Conservation (phyloP, 2,888 invertebrate genomes). For the Agapostemon virescens region DNA sequence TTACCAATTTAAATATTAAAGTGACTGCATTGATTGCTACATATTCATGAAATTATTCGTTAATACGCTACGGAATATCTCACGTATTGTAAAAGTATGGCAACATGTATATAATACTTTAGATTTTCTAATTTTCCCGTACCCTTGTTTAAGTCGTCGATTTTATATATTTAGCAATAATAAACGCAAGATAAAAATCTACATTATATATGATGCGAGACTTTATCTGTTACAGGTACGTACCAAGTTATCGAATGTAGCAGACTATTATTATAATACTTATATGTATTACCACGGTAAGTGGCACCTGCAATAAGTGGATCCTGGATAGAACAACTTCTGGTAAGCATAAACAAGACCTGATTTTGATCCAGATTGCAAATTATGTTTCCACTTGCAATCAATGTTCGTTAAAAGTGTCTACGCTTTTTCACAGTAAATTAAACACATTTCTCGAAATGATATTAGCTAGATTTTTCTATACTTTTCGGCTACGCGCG, state of each 20-base stretch:
- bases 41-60: too few species aligned
- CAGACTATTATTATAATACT: neutral
- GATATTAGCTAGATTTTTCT: too few species aligned
- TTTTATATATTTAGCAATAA: neutral
- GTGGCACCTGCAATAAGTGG: neutral
- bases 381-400: neutral
- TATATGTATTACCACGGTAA: neutral
- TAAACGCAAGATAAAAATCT: neutral
- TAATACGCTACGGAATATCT: too few species aligned
- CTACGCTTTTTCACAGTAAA: too few species aligned
- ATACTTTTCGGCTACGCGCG: too few species aligned
- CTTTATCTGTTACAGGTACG: slow-evolving; percentile 1
- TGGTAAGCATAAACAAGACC: neutral
- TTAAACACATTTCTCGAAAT: too few species aligned
- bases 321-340: neutral
- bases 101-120: neutral
- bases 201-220: too few species aligned
- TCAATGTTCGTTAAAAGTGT: neutral
- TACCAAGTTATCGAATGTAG: neutral
- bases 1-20: too few species aligned
- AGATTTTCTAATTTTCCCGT: neutral
- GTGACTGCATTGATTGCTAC: too few species aligned
- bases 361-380: slow-evolving; percentile 5
- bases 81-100: too few species aligned
- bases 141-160: neutral